These are phyloP conservation scores for Lepeophtheirus salmonis DNA, from an alignment of 1,140 invertebrate genomes.

Conservation along the genomic window DNA sequence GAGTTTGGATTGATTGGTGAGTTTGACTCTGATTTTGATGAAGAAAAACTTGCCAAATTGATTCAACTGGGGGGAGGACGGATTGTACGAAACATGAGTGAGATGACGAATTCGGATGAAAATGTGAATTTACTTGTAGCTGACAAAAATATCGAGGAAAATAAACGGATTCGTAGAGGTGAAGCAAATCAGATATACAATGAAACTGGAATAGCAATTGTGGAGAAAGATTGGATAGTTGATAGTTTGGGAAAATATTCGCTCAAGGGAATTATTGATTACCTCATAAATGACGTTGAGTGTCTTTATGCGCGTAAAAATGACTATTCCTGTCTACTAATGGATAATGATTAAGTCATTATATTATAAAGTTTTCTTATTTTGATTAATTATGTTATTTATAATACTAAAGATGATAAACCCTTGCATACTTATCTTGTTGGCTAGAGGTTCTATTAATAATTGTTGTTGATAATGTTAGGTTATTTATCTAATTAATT, in stretches of 20 bases:
- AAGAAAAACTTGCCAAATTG: neutral
- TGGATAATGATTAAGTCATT: no score
- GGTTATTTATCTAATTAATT: no score
- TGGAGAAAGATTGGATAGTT: neutral
- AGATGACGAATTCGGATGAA: neutral
- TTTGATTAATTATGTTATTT: no score
- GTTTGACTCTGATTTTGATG: neutral
- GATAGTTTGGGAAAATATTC: neutral
- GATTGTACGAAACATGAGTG: neutral
- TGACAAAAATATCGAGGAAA: neutral
- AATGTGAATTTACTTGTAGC: neutral
- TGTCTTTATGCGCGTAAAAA: no score
- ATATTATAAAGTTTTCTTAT: no score
- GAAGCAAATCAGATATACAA: neutral
- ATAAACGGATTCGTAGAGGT: neutral
- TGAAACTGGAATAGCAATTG: neutral
- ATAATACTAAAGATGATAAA: no score
- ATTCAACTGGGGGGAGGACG: neutral
- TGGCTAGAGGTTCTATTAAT: no score
- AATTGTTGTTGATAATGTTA: no score
- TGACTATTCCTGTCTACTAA: no score
- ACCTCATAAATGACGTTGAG: no score
- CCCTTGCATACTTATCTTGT: no score
- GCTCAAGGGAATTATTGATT: no score
- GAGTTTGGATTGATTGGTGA: neutral